Percentiles rank a stretch among this genome's conserved stretches.
Evolutionary conservation across 1,140 invertebrate genomes (phyloP).

Genomic region (Caenorhabditis inopinata): DNA sequence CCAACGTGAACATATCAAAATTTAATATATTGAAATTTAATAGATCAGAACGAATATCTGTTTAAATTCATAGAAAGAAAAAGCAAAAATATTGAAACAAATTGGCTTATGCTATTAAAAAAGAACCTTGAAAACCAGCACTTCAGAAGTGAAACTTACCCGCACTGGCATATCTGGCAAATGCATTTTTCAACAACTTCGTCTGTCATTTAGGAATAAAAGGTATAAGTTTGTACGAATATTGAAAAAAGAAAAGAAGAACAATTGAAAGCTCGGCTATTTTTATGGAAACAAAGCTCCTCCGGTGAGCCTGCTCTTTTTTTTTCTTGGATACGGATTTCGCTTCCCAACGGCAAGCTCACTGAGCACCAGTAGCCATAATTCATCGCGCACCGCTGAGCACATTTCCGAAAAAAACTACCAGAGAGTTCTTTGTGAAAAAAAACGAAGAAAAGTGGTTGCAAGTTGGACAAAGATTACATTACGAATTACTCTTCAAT

Average conservation of each 20-base stretch:
- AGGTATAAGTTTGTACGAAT: too few relatives aligned
- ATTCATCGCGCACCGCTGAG: constrained; percentile 22
- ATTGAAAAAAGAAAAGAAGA: not conserved
- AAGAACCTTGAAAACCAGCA: not conserved
- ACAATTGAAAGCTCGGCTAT: not conserved
- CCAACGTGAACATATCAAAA: too few relatives aligned
- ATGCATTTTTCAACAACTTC: constrained; percentile 30
- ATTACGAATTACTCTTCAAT: too few relatives aligned
- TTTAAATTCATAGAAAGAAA: too few relatives aligned
- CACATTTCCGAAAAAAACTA: constrained; percentile 32
- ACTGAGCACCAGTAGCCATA: not conserved
- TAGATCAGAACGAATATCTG: too few relatives aligned
- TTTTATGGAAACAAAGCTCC: constrained; percentile 24
- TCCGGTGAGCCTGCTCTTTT: too few relatives aligned
- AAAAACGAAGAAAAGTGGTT: not conserved
- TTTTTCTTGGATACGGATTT: not conserved
- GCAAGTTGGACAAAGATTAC: too few relatives aligned
- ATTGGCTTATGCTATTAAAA: too few relatives aligned
- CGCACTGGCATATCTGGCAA: constrained; percentile 40
- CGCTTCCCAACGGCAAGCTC: constrained; percentile 22
- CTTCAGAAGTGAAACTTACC: not conserved
- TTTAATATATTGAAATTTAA: too few relatives aligned
- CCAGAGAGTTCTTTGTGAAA: not conserved
- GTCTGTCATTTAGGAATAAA: not conserved
- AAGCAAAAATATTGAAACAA: too few relatives aligned